phyloP scores from a whole-genome alignment of 2,888 invertebrate genomes.

The Pycnomerus fuliginosus region DNA sequence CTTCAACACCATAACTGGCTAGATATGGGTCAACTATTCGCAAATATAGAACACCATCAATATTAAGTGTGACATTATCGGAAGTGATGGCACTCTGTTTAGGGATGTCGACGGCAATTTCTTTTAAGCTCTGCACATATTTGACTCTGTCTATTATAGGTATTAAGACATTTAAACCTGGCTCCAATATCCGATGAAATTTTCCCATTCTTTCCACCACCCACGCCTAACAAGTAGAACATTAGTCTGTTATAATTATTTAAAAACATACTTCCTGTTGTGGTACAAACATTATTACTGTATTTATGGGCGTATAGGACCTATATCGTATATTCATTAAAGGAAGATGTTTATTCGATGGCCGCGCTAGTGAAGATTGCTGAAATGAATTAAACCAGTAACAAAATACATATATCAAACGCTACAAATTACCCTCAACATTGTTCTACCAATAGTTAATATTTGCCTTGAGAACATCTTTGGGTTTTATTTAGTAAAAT shows the following conservation, averaged over 20 bases:
- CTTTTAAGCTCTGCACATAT: conserved; percentile 98
- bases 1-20: conserved; percentile 97
- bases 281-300: conserved; percentile 94
- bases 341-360: too few species aligned
- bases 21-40: conserved; percentile 91
- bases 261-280: conserved; percentile 84
- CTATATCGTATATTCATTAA: too few species aligned
- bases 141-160: conserved; percentile 91
- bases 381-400: too few species aligned
- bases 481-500: neutral
- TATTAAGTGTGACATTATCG: conserved; percentile 94
- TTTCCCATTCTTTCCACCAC: conserved; percentile 98
- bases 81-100: conserved; percentile 97
- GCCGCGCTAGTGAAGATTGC: too few species aligned
- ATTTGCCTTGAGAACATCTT: conserved; percentile 20
- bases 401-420: too few species aligned
- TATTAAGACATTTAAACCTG: conserved; percentile 89
- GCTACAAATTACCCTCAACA: conserved; percentile 4
- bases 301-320: conserved; percentile 77
- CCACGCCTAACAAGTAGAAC: conserved; percentile 75
- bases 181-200: conserved; percentile 89
- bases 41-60: conserved; percentile 96
- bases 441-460: conserved; percentile 7
- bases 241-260: conserved; percentile 2
- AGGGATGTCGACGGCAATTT: conserved; percentile 99